Evolutionary conservation across 2,113 vertebrate genomes (phyloP), one percentile per base, ranked within the genome.

Genomic region (Osmerus mordax): DNA sequence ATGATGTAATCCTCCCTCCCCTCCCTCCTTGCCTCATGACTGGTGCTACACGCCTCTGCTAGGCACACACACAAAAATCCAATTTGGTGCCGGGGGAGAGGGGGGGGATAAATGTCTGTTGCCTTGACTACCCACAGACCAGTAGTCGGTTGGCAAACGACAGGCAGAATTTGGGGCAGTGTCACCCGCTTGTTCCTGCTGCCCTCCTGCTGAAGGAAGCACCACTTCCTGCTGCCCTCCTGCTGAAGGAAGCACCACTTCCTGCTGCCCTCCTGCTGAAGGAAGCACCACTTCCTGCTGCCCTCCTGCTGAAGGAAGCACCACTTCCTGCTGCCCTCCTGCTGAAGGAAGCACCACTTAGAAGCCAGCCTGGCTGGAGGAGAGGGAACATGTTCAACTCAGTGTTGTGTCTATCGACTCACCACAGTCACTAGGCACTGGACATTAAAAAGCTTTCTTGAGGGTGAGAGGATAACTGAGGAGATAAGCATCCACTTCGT

Each of bases 1-100:
- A 84, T 84, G 79, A 79, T 79, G 82, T 84, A 88, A 92, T 91
- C 28, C 87, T 77, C 79, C 28, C 78, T 55, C 23, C 73, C 28
- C 72, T 47, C 70, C 51, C 63, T 41, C 65, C 76, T 77, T 73
- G 29, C 85, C 72, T 78, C 72, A 78, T 60, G 41, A 78, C 77
- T 81, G 80, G 76, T 88, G 79, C 77, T 82, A 73, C 81, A 78
- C 78, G 72, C 74, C 67, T 85, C 74, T 72, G 77, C 63, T 72
- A 28, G 14, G 41, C 73, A 77, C 71, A 54, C 69, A 66, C 53
- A 80, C 71, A 65, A 70, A 71, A 32, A 19, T 66, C n/a, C 79
- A 72, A 83, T 73, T 75, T 67, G 71, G 58, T 80, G 67, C 69
- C 53, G 47, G 18, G 14, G 23, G 62, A 67, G 64, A 66, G 56